phyloP scores from a whole-genome alignment of 2,797 vertebrate species.

The Hipposideros larvatus region DNA sequence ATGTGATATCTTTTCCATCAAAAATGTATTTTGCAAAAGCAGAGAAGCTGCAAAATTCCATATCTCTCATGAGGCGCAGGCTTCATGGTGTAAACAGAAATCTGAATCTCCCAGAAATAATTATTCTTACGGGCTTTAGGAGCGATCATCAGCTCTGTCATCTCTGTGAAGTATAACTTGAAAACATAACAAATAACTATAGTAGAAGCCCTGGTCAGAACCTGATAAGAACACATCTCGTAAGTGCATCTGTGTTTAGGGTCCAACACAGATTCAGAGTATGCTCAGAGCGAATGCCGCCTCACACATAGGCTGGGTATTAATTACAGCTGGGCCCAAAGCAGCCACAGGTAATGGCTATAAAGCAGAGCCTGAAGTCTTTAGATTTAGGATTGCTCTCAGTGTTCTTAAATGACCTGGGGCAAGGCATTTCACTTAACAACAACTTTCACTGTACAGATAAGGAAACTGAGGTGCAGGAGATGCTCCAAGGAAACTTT shows the following conservation, averaged over 20 bases:
- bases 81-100: conserved; percentile 50
- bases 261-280: not conserved
- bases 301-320: accelerated
- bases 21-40: conserved; percentile 60
- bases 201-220: not conserved
- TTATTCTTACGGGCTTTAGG: not conserved
- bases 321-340: no score
- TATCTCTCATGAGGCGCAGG: conserved; percentile 29
- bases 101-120: not conserved
- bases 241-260: accelerated
- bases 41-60: conserved; percentile 45
- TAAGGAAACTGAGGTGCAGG: not conserved
- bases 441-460: not conserved
- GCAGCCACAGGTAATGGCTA: not conserved
- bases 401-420: not conserved
- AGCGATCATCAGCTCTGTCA: conserved; percentile 16
- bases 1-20: conserved; percentile 70
- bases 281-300: accelerated
- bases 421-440: not conserved
- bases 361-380: not conserved
- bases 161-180: conserved; percentile 22
- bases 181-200: conserved; percentile 12
- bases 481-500: not conserved
- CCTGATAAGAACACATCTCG: not conserved
- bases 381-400: not conserved